Base-by-base conservation (phyloP, 2,797 vertebrate species). In the Clamator glandarius region DNA sequence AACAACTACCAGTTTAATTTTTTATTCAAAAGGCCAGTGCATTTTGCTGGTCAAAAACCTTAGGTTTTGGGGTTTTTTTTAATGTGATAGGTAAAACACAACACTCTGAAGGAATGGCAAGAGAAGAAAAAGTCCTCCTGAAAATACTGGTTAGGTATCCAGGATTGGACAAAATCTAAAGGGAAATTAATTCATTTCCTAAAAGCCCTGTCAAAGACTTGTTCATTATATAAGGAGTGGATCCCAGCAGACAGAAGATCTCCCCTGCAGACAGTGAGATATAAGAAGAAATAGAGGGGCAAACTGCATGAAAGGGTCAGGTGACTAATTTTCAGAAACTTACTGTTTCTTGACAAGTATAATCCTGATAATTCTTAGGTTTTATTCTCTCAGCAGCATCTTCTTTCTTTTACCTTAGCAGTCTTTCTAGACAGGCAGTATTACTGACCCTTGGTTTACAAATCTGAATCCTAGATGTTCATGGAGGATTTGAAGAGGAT, bases 271-370 rank as follows among this genome's bases (percentile, higher is more conserved):
- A 93, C 15, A 72, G 4, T 35, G 36, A 81, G 46, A 74, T 35
- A 80, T 15, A 85, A 16, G 42, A 88, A 84, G 69, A 86, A 90
- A 88, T 5, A 81, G 36, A 85, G 33, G 39, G 18, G 18, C 8
- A 90, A 89, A 78, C n/a, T 39, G 18, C 42, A 26, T 35, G 69
- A 80, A 92, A 92, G 81, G 33, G 36, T 89, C 85, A 93, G 63
- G 23, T 2, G 2, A 48, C 23, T 93, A 17, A 59, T 84, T 90
- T 88, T 78, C 59, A 95, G 74, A 73, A 86, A 68, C 51, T 61
- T 79, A 70, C 31, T 59, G 86, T 76, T 90, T 51, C 55, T 78
- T 84, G 51, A 58, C 44, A 82, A 89, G 59, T 84, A 84, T 41
- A 95, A 87, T 69, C 11, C 46, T 79, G 46, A 61, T 46, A 89